phyloP scores from a whole-genome alignment of 1,140 invertebrate genomes.

The Ceratina japonica region DNA sequence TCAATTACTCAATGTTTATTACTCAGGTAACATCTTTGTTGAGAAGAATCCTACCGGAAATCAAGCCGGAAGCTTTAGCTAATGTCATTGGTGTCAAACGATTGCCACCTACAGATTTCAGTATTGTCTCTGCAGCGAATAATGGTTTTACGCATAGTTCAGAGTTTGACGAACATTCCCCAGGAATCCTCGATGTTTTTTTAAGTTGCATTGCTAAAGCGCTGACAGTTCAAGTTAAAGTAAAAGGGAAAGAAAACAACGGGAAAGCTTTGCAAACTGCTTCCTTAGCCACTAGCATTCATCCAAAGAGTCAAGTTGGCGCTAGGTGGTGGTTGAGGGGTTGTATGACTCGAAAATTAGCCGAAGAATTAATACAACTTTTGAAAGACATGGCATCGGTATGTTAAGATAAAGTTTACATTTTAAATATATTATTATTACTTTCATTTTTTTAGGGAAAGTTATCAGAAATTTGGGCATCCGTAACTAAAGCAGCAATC shows the following conservation, averaged over 20 bases:
- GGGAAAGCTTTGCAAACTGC: constrained; percentile 84
- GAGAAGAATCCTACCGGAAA: constrained; percentile 90
- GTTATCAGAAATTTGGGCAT: constrained; percentile 91
- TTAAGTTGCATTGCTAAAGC: constrained; percentile 92
- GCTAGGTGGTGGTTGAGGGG: constrained; percentile 93
- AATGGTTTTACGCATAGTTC: constrained; percentile 77
- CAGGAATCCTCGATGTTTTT: constrained; percentile 91
- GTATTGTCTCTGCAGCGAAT: constrained; percentile 82
- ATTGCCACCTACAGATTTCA: constrained; percentile 89
- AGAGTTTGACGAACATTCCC: constrained; percentile 83
- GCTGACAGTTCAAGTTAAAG: constrained; percentile 92
- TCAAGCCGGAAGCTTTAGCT: constrained; percentile 84
- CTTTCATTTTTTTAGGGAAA: constrained; percentile 84
- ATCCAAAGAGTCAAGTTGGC: constrained; percentile 81
- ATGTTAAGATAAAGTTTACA: constrained; percentile 71
- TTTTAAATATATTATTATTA: neutral
- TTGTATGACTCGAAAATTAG: constrained; percentile 88
- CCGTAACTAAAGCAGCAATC: constrained; percentile 93
- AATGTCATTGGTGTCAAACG: constrained; percentile 84
- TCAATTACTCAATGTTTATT: neutral
- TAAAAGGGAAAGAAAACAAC: constrained; percentile 85
- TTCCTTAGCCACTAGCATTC: constrained; percentile 81
- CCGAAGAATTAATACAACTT: constrained; percentile 92
- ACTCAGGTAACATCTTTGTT: constrained; percentile 85
- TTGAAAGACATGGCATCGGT: constrained; percentile 95